Conservation (phyloP, 2,113 vertebrate genomes). For the Orientallactaga bullata region DNA sequence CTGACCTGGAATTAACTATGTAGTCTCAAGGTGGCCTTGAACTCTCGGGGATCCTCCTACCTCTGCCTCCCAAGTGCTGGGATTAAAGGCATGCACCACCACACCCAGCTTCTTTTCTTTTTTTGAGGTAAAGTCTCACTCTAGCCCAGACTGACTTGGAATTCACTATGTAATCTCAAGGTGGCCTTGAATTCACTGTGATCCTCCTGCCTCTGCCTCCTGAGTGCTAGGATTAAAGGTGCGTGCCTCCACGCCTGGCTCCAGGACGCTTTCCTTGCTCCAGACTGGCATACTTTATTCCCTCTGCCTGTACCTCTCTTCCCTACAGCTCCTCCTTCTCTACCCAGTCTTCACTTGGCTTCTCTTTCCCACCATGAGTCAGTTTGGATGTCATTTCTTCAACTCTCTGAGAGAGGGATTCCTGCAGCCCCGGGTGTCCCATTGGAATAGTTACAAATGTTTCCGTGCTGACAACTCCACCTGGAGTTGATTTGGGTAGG, state of each 20-base stretch:
- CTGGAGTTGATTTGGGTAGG: background rate
- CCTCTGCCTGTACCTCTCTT: background rate
- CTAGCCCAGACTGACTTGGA: no score
- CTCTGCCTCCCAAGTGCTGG: no score
- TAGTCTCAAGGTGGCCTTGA: no score
- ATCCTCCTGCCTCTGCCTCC: no score
- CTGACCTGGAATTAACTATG: no score
- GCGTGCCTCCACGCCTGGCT: background rate
- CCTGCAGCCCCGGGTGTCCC: background rate
- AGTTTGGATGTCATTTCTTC: background rate
- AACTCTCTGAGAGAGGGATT: background rate
- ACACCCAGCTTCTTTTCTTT: no score
- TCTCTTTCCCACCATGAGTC: background rate
- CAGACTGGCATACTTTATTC: background rate
- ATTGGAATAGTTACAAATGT: background rate
- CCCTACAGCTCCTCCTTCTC: background rate
- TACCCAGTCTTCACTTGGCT: background rate
- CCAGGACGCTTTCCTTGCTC: background rate
- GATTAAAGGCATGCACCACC: no score
- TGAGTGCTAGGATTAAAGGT: background rate
- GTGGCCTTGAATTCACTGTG: no score
- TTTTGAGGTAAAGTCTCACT: no score
- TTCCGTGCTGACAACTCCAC: background rate
- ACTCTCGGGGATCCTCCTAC: no score
- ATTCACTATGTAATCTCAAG: no score